Base-by-base conservation (phyloP, 2,113 vertebrate species). In the Nymphicus hollandicus region DNA sequence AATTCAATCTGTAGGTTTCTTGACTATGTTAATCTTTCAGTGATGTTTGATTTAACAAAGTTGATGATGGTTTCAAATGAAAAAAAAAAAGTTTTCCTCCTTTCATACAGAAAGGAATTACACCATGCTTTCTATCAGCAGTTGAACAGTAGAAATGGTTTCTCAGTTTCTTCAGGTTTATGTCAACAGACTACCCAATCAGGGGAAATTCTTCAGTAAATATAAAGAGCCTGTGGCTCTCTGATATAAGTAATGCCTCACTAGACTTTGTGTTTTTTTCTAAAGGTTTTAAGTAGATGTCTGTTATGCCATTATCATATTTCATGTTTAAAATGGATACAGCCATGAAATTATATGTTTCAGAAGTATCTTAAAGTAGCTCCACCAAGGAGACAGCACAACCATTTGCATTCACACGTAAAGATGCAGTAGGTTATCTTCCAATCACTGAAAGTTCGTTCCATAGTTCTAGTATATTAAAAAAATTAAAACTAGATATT, bases 141-240 rank as follows among this genome's bases (percentile, higher is more conserved):
- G 11, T 23, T 87, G 46, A 89, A 52, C 24, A 81, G 58, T 4
- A 96, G 50, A 95, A 93, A 61, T 37, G 43, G n/a, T 66, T 95
- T 93, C 53, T 80, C 66, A 37, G 79, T 49, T 88, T 17, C 69
- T 94, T 93, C 63, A 73, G 61, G 46, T 96, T 96, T 89, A 63
- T 66, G 25, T 74, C 80, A 92, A 87, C 69, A 96, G 61, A 50
- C 24, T 78, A 41, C 18, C 43, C 61, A 80, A 33, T 14, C 46
- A 83, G 31, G 56, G 50, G 46, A 94, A 94, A 92, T 63, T 77
- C 72, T 93, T 78, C 43, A 81, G 55, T 35, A 91, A 81, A 76
- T 84, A 60, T 31, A 65, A 86, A 96, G 88, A 88, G 6, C n/a
- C 55, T 64, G 9, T 71, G 44, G 22, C 66, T 88, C 65, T 81